phyloP scores from a whole-genome alignment of 2,797 vertebrate species.

The Sebastiscus tertius region DNA sequence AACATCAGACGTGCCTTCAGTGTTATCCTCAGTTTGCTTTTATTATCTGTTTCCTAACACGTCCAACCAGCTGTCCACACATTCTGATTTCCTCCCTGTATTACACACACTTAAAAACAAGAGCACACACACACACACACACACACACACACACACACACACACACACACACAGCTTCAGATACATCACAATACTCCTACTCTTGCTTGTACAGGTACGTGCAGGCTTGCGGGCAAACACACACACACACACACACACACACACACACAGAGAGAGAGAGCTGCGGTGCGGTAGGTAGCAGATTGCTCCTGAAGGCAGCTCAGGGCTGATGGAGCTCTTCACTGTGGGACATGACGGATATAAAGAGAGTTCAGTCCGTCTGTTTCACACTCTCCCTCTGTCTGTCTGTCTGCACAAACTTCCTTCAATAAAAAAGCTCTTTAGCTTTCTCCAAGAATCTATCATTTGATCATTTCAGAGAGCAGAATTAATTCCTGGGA shows the following conservation, averaged over 20 bases:
- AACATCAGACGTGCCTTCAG: background rate
- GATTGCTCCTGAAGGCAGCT: constrained; percentile 66
- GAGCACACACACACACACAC: background rate
- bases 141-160: background rate
- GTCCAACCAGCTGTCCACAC: background rate
- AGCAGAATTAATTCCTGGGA: background rate
- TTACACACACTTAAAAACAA: background rate
- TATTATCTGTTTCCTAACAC: background rate
- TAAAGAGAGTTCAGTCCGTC: constrained; percentile 27
- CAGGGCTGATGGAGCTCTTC: constrained; percentile 48
- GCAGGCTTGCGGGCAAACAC: background rate
- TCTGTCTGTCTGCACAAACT: background rate
- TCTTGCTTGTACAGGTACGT: background rate
- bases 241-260: background rate
- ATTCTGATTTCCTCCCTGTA: background rate
- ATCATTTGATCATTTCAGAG: background rate
- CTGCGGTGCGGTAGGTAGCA: constrained; percentile 31
- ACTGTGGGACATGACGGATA: constrained; percentile 46
- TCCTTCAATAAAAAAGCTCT: background rate
- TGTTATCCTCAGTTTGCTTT: background rate
- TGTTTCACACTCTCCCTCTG: background rate
- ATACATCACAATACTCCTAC: constrained; percentile 13
- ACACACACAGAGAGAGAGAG: background rate
- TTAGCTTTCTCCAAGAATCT: background rate
- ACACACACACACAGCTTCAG: background rate